phyloP scores from a whole-genome alignment of 2,888 invertebrate species.

The Aporophyla lueneburgensis region DNA sequence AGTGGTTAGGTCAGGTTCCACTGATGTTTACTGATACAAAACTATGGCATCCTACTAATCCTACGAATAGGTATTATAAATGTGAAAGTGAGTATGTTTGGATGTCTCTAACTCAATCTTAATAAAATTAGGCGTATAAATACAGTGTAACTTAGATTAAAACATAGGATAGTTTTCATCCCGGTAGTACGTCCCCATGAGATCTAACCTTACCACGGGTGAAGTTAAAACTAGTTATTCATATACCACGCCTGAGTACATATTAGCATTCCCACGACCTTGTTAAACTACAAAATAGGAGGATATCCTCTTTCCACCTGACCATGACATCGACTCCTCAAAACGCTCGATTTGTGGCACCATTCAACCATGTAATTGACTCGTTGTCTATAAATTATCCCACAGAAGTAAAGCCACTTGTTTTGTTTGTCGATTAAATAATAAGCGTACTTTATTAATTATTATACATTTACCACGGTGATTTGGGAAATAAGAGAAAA shows the following conservation, averaged over 20 bases:
- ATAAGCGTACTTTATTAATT: constrained; percentile 22
- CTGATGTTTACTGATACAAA: neutral
- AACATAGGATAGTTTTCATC: too few species aligned
- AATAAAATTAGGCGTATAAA: too few species aligned
- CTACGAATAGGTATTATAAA: too few species aligned
- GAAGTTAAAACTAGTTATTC: neutral
- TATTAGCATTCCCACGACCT: constrained; percentile 72
- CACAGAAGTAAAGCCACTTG: constrained; percentile 49
- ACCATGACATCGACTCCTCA: constrained; percentile 61
- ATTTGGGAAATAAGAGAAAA: neutral
- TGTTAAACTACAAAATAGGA: constrained; percentile 61
- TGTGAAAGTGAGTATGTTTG: too few species aligned
- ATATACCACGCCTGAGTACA: constrained; percentile 52
- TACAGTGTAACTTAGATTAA: too few species aligned
- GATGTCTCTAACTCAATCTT: too few species aligned
- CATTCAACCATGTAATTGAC: constrained; percentile 80
- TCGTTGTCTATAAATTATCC: constrained; percentile 74
- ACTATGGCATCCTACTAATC: neutral
- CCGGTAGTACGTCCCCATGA: too few species aligned
- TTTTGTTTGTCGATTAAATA: constrained; percentile 35
- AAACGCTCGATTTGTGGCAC: constrained; percentile 75
- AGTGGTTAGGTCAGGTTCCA: constrained; percentile 2
- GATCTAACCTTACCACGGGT: too few species aligned
- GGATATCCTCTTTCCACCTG: constrained; percentile 73
- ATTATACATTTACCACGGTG: neutral